Base-by-base conservation (phyloP, 2,113 vertebrate species). In the Pelusios castaneus region DNA sequence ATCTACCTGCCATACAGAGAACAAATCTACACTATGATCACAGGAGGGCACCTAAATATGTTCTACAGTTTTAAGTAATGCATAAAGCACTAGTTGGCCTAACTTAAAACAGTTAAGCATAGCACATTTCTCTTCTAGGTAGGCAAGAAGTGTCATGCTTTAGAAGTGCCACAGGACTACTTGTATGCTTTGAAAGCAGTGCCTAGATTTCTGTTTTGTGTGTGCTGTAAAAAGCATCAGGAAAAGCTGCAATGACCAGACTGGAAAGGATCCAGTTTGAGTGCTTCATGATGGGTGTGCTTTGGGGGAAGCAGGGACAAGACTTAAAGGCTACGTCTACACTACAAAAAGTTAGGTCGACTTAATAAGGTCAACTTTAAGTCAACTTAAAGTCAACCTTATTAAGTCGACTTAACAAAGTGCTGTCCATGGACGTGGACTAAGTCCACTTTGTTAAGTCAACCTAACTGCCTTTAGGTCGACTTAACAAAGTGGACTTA, bases 11-110 rank as follows among this genome's bases (percentile, higher is more conserved):
- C 43, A 27, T 1, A 7, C 5, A 17, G 24, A 27, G 1, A 54
- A 84, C 27, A 92, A 31, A 91, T 92, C 89, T 76, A 88, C 0
- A 2, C 41, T 80, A 92, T 92, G 82, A 88, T 88, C 95, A 91
- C 88, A 91, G 97, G 88, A 95, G 89, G 88, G 89, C 96, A 95
- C 21, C 81, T 75, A 2, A 76, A 24, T 12, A 77, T 47, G 24
- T 77, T 77, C 8, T 12, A 77, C 41, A 31, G 25, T 29, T 25
- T 75, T 6, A 29, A 49, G 90, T 49, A 80, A 43, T 3, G 1
- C 70, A 41, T 41, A 11, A 31, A 0, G 34, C 0, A 0, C 70
- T 43, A 41, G 70, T 4, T 75, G 41, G n/a, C 49, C 6, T 41
- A 55, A 81, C 82, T 67, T 67, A 75, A 60, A 0, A 0, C 84